Evolutionary conservation across 2,888 invertebrate species (phyloP), one percentile per base, ranked within the genome.

Genomic region (Dione vanillae): DNA sequence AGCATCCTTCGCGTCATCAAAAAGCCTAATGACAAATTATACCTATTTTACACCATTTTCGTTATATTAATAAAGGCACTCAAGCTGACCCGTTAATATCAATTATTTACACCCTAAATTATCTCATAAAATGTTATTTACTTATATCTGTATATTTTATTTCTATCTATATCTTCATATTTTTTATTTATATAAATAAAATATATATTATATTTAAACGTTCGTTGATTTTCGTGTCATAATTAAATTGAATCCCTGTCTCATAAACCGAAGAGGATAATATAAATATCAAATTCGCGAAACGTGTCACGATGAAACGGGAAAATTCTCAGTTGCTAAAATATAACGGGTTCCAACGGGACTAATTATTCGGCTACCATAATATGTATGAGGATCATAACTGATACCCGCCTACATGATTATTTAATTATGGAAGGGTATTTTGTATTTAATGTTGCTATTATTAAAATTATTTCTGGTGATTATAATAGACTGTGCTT

Each of bases 361-460:
- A 61, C 67, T 71, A 70, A 74, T 74, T 74, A 72, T 70, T 69
- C 61, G 54, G 66, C 47, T 54, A 66, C 56, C 72, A 69, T 66
- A 66, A 65, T 69, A 68, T 65, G 68, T 66, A 64, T 12, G 62
- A 58, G 49, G 65, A 66, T 27, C 27, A 27, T 51, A 52, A 54
- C 56, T 45, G 56, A 49, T 65, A 59, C 41, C n/a, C 59, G 43
- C 20, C 45, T 72, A 66, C 56, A 56, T 64, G 51, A 47, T 65
- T 65, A 16, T 65, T 65, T 51, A 65, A 56, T 68, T 68, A 62
- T 54, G 45, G 35, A 68, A 54, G 43, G 62, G 62, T 68, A 43
- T 61, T 41, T 43, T 41, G 45, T 67, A 9, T 59, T 59, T 41
- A 35, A 64, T 64, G 10, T 49, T 12, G 37, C 45, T 16, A 1